A percentile compares a stretch with the other conserved stretches of the same genome.
These are phyloP conservation scores for Echinometra lucunter DNA, from an alignment of 53 echinoderm and acorn worm species.

Conservation along the genomic window DNA sequence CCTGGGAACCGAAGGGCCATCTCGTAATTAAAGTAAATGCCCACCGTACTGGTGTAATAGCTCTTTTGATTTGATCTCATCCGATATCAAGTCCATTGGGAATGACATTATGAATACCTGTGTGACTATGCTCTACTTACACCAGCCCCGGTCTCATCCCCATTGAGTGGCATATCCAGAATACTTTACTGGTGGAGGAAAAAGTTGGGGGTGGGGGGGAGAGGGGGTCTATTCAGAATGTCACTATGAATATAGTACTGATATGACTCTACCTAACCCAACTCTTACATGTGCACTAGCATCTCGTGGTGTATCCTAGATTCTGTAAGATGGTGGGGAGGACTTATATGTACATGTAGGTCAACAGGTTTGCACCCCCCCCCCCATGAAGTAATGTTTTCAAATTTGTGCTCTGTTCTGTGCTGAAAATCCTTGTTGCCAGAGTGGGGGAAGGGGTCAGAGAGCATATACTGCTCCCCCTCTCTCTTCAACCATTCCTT, in stretches of 20 bases:
- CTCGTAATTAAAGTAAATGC: slow-evolving; percentile 35
- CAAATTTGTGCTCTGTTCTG: too few relatives aligned
- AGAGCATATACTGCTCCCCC: neutral
- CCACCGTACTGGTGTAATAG: slow-evolving; percentile 17
- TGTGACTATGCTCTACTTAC: neutral
- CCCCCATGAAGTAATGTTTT: too few relatives aligned
- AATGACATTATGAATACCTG: slow-evolving; percentile 48
- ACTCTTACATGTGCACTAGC: too few relatives aligned
- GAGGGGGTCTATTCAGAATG: neutral
- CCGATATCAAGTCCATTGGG: slow-evolving; percentile 19
- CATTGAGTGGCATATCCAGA: neutral
- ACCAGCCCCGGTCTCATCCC: neutral
- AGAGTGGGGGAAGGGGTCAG: neutral
- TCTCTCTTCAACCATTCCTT: too few relatives aligned
- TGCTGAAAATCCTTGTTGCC: neutral
- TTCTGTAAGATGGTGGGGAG: too few relatives aligned
- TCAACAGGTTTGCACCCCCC: too few relatives aligned
- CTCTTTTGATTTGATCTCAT: slow-evolving; percentile 4
- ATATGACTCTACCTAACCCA: too few relatives aligned
- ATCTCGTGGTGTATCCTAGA: too few relatives aligned
- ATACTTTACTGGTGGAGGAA: neutral
- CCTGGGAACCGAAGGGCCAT: neutral
- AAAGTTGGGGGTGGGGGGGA: neutral
- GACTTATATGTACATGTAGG: too few relatives aligned
- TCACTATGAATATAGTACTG: too few relatives aligned